Conservation (phyloP, 2,797 vertebrate genomes). For the Pangasius krempfi region DNA sequence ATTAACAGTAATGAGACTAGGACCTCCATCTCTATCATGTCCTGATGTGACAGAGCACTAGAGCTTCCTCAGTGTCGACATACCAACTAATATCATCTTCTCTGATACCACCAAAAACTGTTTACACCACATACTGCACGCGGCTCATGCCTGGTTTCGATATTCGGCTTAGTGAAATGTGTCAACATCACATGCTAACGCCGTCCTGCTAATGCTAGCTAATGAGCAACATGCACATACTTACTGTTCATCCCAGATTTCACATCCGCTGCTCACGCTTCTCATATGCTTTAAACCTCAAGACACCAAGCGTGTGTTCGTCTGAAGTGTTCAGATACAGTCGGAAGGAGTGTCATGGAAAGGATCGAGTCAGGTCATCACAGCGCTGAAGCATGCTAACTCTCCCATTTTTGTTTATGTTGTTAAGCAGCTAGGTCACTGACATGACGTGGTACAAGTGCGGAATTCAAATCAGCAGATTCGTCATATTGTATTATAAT, state of each 20-base stretch:
- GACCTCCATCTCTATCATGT: no score
- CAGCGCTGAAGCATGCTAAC: constrained; percentile 40
- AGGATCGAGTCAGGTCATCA: constrained; percentile 33
- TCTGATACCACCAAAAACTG: neutral
- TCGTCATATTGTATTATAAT: constrained; percentile 49
- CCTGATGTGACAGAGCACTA: neutral
- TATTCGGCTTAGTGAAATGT: neutral
- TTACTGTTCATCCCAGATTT: constrained; percentile 55
- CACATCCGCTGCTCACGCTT: constrained; percentile 35
- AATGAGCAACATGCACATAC: constrained; percentile 47
- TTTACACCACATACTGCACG: neutral
- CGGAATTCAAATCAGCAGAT: constrained; percentile 55
- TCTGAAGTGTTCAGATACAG: neutral
- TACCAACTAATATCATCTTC: neutral
- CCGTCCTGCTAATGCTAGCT: constrained; percentile 38
- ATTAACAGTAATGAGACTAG: neutral
- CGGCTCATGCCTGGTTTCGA: neutral
- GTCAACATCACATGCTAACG: constrained; percentile 1
- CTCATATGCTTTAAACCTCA: neutral
- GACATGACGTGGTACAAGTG: constrained; percentile 66
- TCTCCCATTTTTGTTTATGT: constrained; percentile 73
- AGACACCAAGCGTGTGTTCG: neutral
- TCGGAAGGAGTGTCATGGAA: neutral
- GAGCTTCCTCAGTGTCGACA: neutral
- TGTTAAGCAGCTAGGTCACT: constrained; percentile 49